phyloP scores from a whole-genome alignment of 2,797 vertebrate species.

The Squalus acanthias region DNA sequence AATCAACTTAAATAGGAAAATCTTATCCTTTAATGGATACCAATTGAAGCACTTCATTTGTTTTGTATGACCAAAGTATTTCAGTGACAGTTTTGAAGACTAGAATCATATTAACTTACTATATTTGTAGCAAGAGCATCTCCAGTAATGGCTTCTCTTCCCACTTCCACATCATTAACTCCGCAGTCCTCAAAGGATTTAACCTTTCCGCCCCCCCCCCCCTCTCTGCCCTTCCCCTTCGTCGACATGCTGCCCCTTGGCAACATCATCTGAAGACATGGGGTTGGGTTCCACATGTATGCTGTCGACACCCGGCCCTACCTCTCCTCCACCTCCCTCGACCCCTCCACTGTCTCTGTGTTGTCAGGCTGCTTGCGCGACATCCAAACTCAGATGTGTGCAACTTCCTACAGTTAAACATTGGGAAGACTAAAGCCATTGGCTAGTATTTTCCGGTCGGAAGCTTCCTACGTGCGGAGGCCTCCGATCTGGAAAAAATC shows the following conservation, averaged over 20 bases:
- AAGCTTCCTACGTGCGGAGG: too few species aligned
- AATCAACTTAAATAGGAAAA: background rate
- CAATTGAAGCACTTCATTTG: slow-evolving; percentile 1
- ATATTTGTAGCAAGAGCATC: background rate
- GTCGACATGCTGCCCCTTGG: background rate
- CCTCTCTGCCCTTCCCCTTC: background rate
- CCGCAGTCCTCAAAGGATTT: background rate
- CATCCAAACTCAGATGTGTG: background rate
- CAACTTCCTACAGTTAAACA: background rate
- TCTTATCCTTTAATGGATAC: background rate
- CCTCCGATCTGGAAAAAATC: too few species aligned
- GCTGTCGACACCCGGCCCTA: background rate
- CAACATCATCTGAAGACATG: background rate
- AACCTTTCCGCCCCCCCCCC: too few species aligned
- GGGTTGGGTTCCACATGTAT: background rate
- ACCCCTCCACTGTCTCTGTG: background rate
- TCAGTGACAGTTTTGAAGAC: background rate
- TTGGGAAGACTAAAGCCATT: background rate
- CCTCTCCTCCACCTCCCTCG: background rate
- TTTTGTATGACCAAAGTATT: background rate
- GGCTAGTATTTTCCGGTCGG: too few species aligned
- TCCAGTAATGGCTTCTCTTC: background rate
- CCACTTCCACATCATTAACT: background rate
- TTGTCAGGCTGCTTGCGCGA: background rate
- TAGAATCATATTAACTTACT: background rate